Evolutionary conservation across 1,140 invertebrate species (phyloP).

Genomic region (Sminthurides bifidus): DNA sequence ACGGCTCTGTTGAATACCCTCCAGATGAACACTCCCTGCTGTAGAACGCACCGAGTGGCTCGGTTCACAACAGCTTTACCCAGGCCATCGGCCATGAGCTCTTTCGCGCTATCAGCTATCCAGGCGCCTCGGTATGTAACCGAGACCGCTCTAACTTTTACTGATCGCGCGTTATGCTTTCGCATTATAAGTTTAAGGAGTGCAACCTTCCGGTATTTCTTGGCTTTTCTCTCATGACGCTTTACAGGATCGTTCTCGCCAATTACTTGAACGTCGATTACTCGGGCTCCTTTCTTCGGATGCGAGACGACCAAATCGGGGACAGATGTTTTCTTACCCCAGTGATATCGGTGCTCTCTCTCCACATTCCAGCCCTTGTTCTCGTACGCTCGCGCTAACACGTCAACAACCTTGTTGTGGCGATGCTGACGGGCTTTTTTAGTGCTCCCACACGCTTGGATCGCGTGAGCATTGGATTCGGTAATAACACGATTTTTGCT

Average conservation of each 20-base stretch:
- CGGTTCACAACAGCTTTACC: too few relatives aligned
- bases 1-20: too few relatives aligned
- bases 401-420: slow-evolving; percentile 33
- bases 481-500: neutral
- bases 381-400: slow-evolving; percentile 1
- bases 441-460: slow-evolving; percentile 36
- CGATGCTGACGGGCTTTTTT: slow-evolving; percentile 35
- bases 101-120: too few relatives aligned
- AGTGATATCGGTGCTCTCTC: slow-evolving; percentile 16
- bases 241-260: neutral
- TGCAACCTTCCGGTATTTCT: neutral
- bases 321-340: slow-evolving; percentile 2
- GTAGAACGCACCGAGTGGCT: too few relatives aligned
- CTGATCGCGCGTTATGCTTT: neutral
- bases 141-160: neutral
- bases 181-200: neutral
- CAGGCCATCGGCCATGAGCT: too few relatives aligned
- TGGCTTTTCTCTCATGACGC: neutral
- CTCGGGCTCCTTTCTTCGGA: neutral
- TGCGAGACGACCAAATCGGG: slow-evolving; percentile 30
- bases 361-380: slow-evolving; percentile 14
- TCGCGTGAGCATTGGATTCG: slow-evolving; percentile 36
- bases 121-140: too few relatives aligned
- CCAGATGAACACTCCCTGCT: neutral
- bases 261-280: slow-evolving; percentile 22